These are phyloP conservation scores for Onychostruthus taczanowskii DNA, from an alignment of 2,113 vertebrate species.

Conservation along the genomic window DNA sequence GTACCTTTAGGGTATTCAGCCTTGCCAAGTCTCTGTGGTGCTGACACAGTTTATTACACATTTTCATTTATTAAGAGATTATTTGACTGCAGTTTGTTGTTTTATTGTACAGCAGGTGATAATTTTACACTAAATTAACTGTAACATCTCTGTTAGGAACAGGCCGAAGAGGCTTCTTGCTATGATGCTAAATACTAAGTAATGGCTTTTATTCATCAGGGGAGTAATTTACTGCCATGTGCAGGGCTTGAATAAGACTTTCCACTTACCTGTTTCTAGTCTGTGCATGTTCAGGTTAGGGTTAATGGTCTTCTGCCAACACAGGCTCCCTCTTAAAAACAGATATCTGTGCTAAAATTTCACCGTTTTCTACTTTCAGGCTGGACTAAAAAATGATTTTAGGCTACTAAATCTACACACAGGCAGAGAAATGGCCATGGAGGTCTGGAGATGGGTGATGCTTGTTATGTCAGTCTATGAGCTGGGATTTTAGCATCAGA, in stretches of 20 bases:
- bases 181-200: slow-evolving; percentile 61
- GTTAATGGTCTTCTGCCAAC: slow-evolving; percentile 26
- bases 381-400: neutral
- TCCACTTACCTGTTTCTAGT: slow-evolving; percentile 19
- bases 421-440: neutral
- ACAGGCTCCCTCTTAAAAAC: neutral
- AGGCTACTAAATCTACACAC: neutral
- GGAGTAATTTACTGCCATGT: slow-evolving; percentile 34
- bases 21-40: slow-evolving; percentile 49
- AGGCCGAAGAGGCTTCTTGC: slow-evolving; percentile 52
- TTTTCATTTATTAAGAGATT: slow-evolving; percentile 71
- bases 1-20: slow-evolving; percentile 65
- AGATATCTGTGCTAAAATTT: neutral
- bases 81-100: slow-evolving; percentile 67
- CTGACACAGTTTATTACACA: slow-evolving; percentile 67
- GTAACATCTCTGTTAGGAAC: slow-evolving; percentile 63
- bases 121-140: slow-evolving; percentile 69
- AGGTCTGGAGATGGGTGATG: neutral
- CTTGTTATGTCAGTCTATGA: neutral
- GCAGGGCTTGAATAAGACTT: neutral
- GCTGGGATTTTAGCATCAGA: neutral
- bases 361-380: neutral
- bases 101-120: slow-evolving; percentile 69
- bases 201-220: slow-evolving; percentile 59
- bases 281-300: neutral